These are phyloP conservation scores for Streblospio benedicti DNA, from an alignment of 1,140 invertebrate genomes.

Conservation along the genomic window DNA sequence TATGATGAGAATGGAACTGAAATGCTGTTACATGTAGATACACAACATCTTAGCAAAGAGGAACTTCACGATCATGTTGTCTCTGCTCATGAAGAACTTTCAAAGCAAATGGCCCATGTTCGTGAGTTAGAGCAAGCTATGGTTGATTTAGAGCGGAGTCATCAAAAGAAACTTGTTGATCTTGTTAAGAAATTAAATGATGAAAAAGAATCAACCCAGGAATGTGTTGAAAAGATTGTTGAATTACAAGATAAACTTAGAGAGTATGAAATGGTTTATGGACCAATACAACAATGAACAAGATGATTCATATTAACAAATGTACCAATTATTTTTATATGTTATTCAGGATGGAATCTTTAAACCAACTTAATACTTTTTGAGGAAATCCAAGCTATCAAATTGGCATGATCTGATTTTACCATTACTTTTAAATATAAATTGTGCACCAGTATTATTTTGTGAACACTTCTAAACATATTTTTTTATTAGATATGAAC, in stretches of 20 bases:
- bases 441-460: no score
- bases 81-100: slow-evolving; percentile 10
- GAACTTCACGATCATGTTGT: background rate
- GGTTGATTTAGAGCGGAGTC: slow-evolving; percentile 13
- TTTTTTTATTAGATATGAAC: no score
- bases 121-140: slow-evolving; percentile 12
- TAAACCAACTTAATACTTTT: no score
- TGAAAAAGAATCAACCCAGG: slow-evolving; percentile 20
- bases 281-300: no score
- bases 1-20: background rate
- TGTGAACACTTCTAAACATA: no score
- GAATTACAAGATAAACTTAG: slow-evolving; percentile 25
- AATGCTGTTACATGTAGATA: background rate
- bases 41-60: background rate
- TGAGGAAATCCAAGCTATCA: no score
- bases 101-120: slow-evolving; percentile 13
- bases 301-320: no score
- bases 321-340: no score
- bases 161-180: background rate
- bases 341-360: no score
- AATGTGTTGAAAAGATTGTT: slow-evolving; percentile 26
- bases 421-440: no score
- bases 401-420: no score
- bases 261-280: slow-evolving; percentile 30
- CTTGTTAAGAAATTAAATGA: slow-evolving; percentile 13